Percentiles rank a stretch among this genome's conserved stretches.
Evolutionary conservation across 2,113 vertebrate species (phyloP).

Genomic region (Anarhynchus alexandrinus): DNA sequence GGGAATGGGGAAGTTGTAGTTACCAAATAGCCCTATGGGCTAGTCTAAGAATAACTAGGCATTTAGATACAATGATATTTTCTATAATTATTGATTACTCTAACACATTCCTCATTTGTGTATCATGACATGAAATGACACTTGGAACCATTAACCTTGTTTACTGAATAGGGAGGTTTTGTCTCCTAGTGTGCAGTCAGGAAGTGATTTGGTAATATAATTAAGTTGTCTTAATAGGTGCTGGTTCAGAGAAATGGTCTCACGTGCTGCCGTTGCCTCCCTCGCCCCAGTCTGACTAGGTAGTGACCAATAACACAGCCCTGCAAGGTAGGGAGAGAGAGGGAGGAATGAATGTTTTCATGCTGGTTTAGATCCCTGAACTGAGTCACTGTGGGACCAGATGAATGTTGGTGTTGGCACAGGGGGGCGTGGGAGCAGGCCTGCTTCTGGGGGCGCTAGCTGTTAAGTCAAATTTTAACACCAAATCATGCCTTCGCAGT

Average conservation of each 20-base stretch:
- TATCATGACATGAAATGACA: background rate
- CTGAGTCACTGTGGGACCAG: constrained; percentile 1
- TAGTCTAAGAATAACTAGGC: background rate
- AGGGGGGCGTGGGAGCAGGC: background rate
- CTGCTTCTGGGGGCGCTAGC: background rate
- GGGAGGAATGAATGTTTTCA: background rate
- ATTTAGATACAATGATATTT: background rate
- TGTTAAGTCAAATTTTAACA: background rate
- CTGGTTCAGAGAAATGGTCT: background rate
- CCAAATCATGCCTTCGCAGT: background rate
- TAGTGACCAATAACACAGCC: background rate
- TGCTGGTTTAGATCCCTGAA: background rate
- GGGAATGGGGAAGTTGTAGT: background rate
- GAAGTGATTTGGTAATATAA: background rate
- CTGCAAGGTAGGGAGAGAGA: background rate
- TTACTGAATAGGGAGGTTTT: background rate
- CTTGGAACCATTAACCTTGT: background rate
- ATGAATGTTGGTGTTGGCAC: background rate
- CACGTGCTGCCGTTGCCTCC: background rate
- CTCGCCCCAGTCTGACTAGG: background rate
- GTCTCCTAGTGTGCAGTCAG: background rate
- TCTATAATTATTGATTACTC: background rate
- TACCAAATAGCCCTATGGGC: background rate
- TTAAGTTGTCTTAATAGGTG: background rate
- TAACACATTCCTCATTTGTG: background rate